Evolutionary conservation across 2,113 vertebrate genomes (phyloP).

Genomic region (Saguinus imperator): DNA sequence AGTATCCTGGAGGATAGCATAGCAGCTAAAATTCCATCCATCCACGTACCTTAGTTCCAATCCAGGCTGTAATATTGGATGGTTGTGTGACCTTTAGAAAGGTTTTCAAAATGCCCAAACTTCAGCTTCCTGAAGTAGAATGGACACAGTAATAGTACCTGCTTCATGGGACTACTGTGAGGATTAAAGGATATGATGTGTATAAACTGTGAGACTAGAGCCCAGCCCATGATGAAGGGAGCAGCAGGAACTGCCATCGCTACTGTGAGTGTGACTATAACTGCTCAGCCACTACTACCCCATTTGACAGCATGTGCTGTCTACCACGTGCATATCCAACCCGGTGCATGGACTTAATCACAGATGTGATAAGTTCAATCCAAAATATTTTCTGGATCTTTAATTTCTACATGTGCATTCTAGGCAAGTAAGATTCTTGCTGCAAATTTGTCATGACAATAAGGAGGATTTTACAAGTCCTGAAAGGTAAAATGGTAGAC

Average conservation of each 20-base stretch:
- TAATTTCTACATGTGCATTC: background rate
- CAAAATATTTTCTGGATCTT: background rate
- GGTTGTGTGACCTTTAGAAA: background rate
- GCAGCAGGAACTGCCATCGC: background rate
- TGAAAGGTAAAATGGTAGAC: background rate
- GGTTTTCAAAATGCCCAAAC: background rate
- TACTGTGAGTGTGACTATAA: fast-evolving
- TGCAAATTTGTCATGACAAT: background rate
- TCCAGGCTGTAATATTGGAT: background rate
- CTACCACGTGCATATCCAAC: fast-evolving
- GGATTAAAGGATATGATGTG: background rate
- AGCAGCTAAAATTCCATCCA: background rate
- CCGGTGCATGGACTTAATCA: background rate
- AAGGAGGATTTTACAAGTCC: background rate
- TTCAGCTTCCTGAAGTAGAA: background rate
- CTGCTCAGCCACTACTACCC: fast-evolving
- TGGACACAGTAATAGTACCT: background rate
- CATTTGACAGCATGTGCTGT: fast-evolving
- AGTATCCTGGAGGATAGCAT: background rate
- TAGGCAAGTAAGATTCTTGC: background rate
- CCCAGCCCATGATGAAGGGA: fast-evolving
- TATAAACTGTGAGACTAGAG: background rate
- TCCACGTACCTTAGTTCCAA: background rate
- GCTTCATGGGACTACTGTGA: background rate
- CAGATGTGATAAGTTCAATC: background rate